Percentiles rank a stretch among this genome's conserved stretches.
Conservation (phyloP, 2,797 vertebrate species). For the Rhynchonycteris naso region DNA sequence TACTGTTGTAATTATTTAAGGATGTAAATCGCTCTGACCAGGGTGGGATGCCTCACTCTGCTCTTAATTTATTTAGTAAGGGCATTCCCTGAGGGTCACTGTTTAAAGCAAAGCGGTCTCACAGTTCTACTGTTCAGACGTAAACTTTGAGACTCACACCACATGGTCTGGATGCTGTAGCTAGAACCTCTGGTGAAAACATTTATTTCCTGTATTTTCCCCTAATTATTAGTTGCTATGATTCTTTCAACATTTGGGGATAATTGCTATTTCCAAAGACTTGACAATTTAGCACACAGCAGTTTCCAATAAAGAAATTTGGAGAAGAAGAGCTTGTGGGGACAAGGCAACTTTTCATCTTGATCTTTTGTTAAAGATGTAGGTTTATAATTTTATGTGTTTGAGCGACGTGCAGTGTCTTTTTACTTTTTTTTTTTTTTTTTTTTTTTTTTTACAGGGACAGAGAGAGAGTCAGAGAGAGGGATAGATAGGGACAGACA, state of each 20-base stretch:
- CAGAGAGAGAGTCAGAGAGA: too few species aligned
- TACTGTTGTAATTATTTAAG: not conserved
- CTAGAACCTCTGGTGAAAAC: not conserved
- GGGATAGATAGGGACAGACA: too few species aligned
- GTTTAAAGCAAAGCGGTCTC: rapidly evolving
- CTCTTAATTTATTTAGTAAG: not conserved
- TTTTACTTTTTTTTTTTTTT: not conserved
- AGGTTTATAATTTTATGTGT: not conserved
- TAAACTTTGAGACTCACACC: not conserved
- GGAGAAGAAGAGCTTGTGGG: not conserved
- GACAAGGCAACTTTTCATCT: not conserved
- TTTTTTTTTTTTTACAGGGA: too few species aligned
- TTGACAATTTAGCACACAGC: not conserved
- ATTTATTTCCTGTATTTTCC: not conserved
- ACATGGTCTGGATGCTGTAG: not conserved
- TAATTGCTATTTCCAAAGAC: not conserved
- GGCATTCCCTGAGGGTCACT: rapidly evolving
- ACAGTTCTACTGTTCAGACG: not conserved
- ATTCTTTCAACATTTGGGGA: not conserved
- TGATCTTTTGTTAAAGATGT: not conserved
- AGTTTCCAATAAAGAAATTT: not conserved
- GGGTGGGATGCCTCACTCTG: not conserved
- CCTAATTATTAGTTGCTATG: not conserved
- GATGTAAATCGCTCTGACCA: too few species aligned
- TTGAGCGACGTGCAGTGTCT: not conserved